These are phyloP conservation scores for Oryzias melastigma DNA, from an alignment of 2,113 vertebrate genomes.

Conservation along the genomic window DNA sequence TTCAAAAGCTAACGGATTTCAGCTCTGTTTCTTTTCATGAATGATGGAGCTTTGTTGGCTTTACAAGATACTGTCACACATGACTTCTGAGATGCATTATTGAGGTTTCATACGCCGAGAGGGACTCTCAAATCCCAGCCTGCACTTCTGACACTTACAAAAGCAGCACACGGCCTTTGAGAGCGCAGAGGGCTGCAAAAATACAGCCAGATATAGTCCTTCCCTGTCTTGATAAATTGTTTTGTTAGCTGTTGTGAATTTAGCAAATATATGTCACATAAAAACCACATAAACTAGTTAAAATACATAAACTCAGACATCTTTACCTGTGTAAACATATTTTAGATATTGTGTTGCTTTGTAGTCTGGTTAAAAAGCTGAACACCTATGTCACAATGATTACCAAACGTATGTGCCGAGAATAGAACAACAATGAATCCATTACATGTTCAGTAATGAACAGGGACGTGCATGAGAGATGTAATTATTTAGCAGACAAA, in stretches of 20 bases:
- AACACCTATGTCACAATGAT: too few relatives aligned
- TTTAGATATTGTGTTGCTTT: too few relatives aligned
- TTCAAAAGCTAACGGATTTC: slow-evolving; percentile 40
- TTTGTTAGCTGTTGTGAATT: slow-evolving; percentile 14
- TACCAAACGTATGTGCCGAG: too few relatives aligned
- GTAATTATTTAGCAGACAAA: too few relatives aligned
- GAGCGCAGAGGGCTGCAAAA: slow-evolving; percentile 32
- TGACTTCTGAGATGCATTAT: slow-evolving; percentile 49
- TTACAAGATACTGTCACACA: slow-evolving; percentile 50
- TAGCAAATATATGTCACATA: background rate
- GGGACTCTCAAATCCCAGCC: slow-evolving; percentile 49
- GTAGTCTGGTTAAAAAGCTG: too few relatives aligned
- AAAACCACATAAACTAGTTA: background rate
- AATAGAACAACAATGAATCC: too few relatives aligned
- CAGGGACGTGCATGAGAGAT: too few relatives aligned
- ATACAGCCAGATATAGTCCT: slow-evolving; percentile 17
- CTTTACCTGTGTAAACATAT: background rate
- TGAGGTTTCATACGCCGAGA: slow-evolving; percentile 27
- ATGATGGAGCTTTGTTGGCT: slow-evolving; percentile 51
- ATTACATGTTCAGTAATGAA: too few relatives aligned
- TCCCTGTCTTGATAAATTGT: slow-evolving; percentile 18
- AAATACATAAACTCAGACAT: slow-evolving; percentile 2
- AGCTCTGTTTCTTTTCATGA: slow-evolving; percentile 34
- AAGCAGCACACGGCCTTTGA: slow-evolving; percentile 44
- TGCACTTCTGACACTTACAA: slow-evolving; percentile 48